These are phyloP conservation scores for Epizoanthus rinbou DNA, from an alignment of 92 coral and sea anemone genomes.

Conservation along the genomic window DNA sequence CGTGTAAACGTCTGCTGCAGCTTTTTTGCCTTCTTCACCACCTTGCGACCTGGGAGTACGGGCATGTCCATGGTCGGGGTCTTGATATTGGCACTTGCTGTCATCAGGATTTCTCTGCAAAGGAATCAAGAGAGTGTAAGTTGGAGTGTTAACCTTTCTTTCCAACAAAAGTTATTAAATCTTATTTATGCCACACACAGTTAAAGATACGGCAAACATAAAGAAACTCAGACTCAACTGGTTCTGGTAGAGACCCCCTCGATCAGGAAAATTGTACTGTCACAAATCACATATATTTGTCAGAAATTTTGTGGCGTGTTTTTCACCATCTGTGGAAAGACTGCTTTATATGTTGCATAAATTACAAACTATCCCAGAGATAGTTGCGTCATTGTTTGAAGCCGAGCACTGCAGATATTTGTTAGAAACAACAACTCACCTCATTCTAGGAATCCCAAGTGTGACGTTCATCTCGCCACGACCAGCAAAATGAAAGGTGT, in stretches of 20 bases:
- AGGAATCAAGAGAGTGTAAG: neutral
- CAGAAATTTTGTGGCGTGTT: too few relatives aligned
- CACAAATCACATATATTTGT: too few relatives aligned
- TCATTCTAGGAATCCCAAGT: conserved; percentile 93
- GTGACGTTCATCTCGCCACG: conserved; percentile 99
- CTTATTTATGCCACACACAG: too few relatives aligned
- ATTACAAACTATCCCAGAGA: neutral
- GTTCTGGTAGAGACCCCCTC: too few relatives aligned
- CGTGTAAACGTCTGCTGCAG: conserved; percentile 77
- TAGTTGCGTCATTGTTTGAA: neutral
- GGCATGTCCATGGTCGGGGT: conserved; percentile 99
- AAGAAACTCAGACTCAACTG: too few relatives aligned
- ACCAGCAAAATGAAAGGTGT: conserved; percentile 99
- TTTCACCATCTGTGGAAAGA: too few relatives aligned
- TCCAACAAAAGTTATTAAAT: too few relatives aligned
- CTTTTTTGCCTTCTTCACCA: conserved; percentile 77
- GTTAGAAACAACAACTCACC: conserved; percentile 53
- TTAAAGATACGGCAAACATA: too few relatives aligned
- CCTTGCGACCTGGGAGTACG: conserved; percentile 73
- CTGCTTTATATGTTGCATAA: neutral
- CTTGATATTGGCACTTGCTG: conserved; percentile 94
- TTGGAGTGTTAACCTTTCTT: too few relatives aligned
- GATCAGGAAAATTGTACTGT: too few relatives aligned
- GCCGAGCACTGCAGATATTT: too few relatives aligned
- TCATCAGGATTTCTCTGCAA: conserved; percentile 92